Base-by-base conservation (phyloP, 1,140 invertebrate genomes). In the Drosophila athabasca region DNA sequence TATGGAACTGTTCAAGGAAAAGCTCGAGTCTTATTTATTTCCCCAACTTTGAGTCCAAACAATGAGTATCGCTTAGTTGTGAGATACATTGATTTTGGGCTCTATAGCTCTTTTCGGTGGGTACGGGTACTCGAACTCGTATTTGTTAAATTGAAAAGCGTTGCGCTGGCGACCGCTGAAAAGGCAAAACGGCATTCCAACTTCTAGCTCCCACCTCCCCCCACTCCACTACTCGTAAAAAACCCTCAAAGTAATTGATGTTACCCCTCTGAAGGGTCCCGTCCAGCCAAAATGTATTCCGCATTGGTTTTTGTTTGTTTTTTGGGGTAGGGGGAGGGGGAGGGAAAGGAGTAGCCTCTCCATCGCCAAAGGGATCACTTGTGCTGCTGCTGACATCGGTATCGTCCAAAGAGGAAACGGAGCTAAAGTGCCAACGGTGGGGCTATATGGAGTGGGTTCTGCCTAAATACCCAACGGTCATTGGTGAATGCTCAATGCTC, bases 201-300 rank as follows among this genome's bases (percentile, higher is more conserved):
- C 66, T 58, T 45, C 26, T 69, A 64, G 1, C 17, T 1, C 31
- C 35, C 45, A 13, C 17, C 50, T 22, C 8, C 51, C n/a, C 8
- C 41, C 59, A 35, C 26, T 35, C 29, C 26, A 19, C 60, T 24
- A 39, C 35, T 39, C 35, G 35, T 5, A 57, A 68, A 76, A 76
- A 76, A 80, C 82, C 74, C 76, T 87, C 65, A 85, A 78, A 78
- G 83, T 87, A 88, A 87, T 87, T 87, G 82, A 88, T 87, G 81
- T 82, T 69, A 65, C 67, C 53, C 57, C 49, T 43, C 26, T 59
- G 54, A 55, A 46, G 70, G 59, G 62, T 60, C 48, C 44, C 43
- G 44, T 5, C 35, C 31, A 11, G 3, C 9, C 57, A 11, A 44
- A 68, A 53, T 45, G 48, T 61, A 55, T 48, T 29, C 61, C 52